Percentiles rank a stretch among this genome's conserved stretches.
phyloP scores from a whole-genome alignment of 1,140 invertebrate species.

The Tetragnatha versicolor region DNA sequence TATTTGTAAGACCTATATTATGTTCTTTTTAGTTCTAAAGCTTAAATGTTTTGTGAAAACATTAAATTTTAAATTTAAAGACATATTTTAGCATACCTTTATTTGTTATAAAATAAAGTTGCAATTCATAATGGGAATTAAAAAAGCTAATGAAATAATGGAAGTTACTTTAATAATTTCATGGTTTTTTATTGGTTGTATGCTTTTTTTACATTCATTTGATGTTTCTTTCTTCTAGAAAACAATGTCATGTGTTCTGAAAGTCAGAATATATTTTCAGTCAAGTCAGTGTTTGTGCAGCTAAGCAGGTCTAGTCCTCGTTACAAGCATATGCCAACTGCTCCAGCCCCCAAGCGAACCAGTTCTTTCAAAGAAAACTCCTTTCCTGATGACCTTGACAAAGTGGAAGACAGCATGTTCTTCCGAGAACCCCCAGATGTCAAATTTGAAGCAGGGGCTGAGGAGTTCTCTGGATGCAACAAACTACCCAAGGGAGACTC shows the following conservation, averaged over 20 bases:
- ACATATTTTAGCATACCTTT: too few relatives aligned
- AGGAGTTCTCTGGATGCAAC: conserved; percentile 27
- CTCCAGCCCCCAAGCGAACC: conserved; percentile 88
- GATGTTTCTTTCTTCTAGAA: conserved; percentile 31
- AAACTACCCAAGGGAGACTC: conserved; percentile 68
- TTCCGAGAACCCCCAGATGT: conserved; percentile 33
- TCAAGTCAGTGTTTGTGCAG: conserved; percentile 53
- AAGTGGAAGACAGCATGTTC: conserved; percentile 51
- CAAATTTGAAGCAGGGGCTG: conserved; percentile 43
- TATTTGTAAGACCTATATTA: too few relatives aligned
- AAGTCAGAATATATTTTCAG: conserved; percentile 57
- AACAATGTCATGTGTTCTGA: conserved; percentile 48
- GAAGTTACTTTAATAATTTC: too few relatives aligned
- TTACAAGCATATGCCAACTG: conserved; percentile 86
- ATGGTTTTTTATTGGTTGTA: neutral
- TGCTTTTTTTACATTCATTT: conserved; percentile 4
- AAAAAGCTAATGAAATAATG: too few relatives aligned
- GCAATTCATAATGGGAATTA: too few relatives aligned
- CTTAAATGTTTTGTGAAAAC: too few relatives aligned
- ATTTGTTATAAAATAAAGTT: too few relatives aligned
- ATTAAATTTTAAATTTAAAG: too few relatives aligned
- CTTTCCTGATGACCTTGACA: conserved; percentile 58
- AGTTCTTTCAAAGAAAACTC: conserved; percentile 70
- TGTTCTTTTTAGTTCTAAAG: too few relatives aligned
- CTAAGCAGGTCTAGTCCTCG: conserved; percentile 48